Percentiles rank a stretch among this genome's conserved stretches.
Evolutionary conservation across 1,140 invertebrate genomes (phyloP).

Genomic region (Leucophenga varia): DNA sequence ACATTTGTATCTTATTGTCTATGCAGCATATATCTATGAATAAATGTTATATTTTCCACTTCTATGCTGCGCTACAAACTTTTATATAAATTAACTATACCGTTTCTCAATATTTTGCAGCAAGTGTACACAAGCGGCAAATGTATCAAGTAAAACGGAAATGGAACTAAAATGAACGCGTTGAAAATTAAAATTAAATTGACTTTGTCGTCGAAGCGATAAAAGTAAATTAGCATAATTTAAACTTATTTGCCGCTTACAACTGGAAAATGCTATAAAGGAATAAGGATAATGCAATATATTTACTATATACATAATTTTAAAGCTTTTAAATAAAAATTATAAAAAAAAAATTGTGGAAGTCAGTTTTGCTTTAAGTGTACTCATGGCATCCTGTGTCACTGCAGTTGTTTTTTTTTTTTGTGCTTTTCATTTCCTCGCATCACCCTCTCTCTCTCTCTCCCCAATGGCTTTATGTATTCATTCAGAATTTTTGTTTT

Average conservation of each 20-base stretch:
- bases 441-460: constrained; percentile 3
- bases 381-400: not conserved
- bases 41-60: no score
- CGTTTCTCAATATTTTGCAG: no score
- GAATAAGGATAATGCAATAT: no score
- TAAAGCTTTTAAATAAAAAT: no score
- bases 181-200: constrained; percentile 52
- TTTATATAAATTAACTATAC: no score
- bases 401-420: not conserved
- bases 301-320: constrained; percentile 14
- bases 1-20: no score
- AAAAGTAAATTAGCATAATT: constrained; percentile 52
- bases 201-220: constrained; percentile 43
- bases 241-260: constrained; percentile 20
- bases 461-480: constrained; percentile 6
- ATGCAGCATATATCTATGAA: not conserved
- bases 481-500: constrained; percentile 5
- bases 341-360: no score
- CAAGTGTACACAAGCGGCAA: not conserved
- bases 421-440: not conserved
- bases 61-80: no score
- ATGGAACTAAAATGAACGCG: constrained; percentile 37
- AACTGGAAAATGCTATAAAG: not conserved
- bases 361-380: not conserved
- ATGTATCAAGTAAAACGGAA: not conserved